Conservation (phyloP, 1,140 invertebrate species). For the Colletes gigas region DNA sequence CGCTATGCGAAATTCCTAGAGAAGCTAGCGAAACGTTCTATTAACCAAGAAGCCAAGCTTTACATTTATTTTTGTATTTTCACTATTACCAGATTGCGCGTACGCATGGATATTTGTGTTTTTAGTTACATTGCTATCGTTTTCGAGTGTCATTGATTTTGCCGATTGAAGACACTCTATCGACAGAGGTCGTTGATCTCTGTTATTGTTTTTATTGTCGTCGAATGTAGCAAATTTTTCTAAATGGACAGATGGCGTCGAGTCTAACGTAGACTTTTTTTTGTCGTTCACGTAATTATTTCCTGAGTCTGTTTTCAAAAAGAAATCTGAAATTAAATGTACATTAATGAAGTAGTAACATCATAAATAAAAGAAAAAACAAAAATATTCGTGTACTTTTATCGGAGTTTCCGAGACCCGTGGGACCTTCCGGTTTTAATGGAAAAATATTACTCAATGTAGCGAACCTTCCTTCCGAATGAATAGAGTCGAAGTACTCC, state of each 20-base stretch:
- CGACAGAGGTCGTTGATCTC: conserved; percentile 57
- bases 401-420: conserved; percentile 61
- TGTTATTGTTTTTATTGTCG: conserved; percentile 71
- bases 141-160: conserved; percentile 63
- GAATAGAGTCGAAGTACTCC: conserved; percentile 57
- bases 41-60: conserved; percentile 7
- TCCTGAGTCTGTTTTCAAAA: conserved; percentile 45
- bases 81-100: conserved; percentile 64
- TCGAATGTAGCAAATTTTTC: conserved; percentile 58
- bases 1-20: conserved; percentile 17
- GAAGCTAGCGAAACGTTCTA: conserved; percentile 5
- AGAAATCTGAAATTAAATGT: conserved; percentile 43
- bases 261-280: conserved; percentile 56
- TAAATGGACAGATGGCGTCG: conserved; percentile 44
- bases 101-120: conserved; percentile 59
- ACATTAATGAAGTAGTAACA: conserved; percentile 7
- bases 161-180: conserved; percentile 62
- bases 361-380: background rate
- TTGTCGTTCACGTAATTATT: conserved; percentile 56
- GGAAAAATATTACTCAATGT: conserved; percentile 65
- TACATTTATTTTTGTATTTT: conserved; percentile 38
- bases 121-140: conserved; percentile 58
- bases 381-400: conserved; percentile 62
- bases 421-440: conserved; percentile 59
- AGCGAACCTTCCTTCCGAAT: conserved; percentile 64